phyloP scores from a whole-genome alignment of 2,113 vertebrate genomes.

The Oreotrochilus melanogaster region DNA sequence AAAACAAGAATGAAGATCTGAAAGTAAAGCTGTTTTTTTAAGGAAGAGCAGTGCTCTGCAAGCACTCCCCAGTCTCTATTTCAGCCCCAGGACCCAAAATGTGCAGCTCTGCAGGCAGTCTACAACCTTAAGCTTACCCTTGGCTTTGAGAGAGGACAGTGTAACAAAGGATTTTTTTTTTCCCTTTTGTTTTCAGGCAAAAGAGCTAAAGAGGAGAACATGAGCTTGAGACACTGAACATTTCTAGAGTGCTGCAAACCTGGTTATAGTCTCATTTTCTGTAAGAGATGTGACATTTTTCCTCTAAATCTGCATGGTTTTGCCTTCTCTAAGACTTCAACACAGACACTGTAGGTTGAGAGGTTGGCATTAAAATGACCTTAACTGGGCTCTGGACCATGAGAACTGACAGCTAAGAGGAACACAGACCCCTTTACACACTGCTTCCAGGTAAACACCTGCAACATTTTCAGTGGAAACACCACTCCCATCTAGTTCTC shows the following conservation, averaged over 20 bases:
- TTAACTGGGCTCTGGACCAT: background rate
- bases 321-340: background rate
- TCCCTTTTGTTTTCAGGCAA: background rate
- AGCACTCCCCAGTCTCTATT: background rate
- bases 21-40: background rate
- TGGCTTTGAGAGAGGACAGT: background rate
- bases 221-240: background rate
- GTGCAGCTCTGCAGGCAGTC: background rate
- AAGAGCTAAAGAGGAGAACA: background rate
- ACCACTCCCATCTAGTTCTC: background rate
- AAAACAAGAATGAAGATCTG: background rate
- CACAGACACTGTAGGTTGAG: background rate
- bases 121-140: rapidly evolving
- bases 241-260: background rate
- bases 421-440: background rate
- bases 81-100: background rate
- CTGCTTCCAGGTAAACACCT: background rate
- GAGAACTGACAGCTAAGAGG: background rate
- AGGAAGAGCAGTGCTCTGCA: background rate
- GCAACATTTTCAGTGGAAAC: background rate
- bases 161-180: background rate
- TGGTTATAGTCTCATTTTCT: background rate
- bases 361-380: background rate
- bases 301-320: background rate
- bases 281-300: background rate